Evolutionary conservation across 2,888 invertebrate species (phyloP).

Genomic region (Pteria penguin): DNA sequence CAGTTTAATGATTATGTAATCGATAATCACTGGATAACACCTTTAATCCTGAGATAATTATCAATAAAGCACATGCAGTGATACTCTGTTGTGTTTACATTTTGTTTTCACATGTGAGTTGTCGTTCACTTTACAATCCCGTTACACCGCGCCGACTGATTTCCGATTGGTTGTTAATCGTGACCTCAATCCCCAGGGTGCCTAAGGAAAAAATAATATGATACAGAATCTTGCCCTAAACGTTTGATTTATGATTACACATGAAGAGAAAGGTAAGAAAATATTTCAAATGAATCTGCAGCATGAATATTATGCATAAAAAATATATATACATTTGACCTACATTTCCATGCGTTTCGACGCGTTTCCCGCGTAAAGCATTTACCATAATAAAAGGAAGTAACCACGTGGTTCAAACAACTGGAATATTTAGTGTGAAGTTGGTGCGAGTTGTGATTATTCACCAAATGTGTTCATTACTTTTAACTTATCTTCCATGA

Average conservation of each 20-base stretch:
- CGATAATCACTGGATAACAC: not conserved
- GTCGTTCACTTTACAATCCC: conserved; percentile 1
- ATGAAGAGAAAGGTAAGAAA: not conserved
- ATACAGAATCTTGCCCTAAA: not conserved
- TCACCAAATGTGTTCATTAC: conserved; percentile 28
- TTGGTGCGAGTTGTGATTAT: not conserved
- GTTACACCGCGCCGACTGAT: conserved; percentile 30
- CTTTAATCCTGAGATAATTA: not conserved
- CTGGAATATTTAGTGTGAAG: not conserved
- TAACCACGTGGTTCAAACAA: conserved; percentile 42
- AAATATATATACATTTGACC: too few relatives aligned
- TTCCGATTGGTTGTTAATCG: conserved; percentile 40
- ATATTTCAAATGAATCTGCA: too few relatives aligned
- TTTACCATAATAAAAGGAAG: conserved; percentile 31
- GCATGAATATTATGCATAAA: not conserved
- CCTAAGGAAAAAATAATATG: not conserved
- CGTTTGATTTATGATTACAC: not conserved
- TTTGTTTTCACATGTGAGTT: conserved; percentile 32
- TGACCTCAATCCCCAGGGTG: conserved; percentile 6
- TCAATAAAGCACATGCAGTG: not conserved
- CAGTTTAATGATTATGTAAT: not conserved
- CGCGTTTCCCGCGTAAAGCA: conserved; percentile 47
- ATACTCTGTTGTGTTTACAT: not conserved
- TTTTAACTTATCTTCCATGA: too few relatives aligned
- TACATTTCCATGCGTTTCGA: conserved; percentile 35